Base-by-base conservation (phyloP, 2,888 invertebrate species). In the Heliconius ethilla region DNA sequence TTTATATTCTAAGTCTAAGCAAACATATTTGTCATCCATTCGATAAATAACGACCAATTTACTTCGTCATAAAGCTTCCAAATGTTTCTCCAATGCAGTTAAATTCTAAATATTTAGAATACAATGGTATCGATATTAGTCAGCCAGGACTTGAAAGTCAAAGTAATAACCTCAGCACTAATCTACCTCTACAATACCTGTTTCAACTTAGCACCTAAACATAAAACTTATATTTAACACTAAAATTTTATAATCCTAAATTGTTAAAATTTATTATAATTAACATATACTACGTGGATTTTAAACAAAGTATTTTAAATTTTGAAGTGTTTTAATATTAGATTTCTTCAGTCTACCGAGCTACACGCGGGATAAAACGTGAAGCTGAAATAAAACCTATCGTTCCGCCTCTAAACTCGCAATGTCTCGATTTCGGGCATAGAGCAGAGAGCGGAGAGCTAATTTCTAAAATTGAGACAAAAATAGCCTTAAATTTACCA, bases 21-120 rank as follows among this genome's bases (percentile, higher is more conserved):
- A 72, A 77, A 77, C 45, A 79, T 72, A 79, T 76, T 73, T 62
- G 78, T 77, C 79, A 77, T 73, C 25, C 67, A 59, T 79, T 77
- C 33, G 29, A 62, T 75, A 51, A 63, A 79, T 77, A 69, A 77
- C 75, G 77, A 79, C 37, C 67, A 40, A 62, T 75, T 79, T 79
- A 66, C 65, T 75, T 10, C 55, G 59, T 77, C 75, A 59, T 75
- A 79, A 75, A 70, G 59, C 72, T 66, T 75, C 40, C 69, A 77
- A 77, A 77, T 75, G 70, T 75, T 75, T 40, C 75, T 72, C 75
- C 33, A 79, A 77, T 79, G 79, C 77, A 80, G 59, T 78, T 69
- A 62, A 73, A 62, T 55, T 59, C 27, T 10, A 65, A 62, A 73
- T 67, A 45, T 77, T 73, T 40, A 62, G 37, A 77, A 59, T 37